Conservation (phyloP, 2,797 vertebrate genomes). For the Perodicticus potto region DNA sequence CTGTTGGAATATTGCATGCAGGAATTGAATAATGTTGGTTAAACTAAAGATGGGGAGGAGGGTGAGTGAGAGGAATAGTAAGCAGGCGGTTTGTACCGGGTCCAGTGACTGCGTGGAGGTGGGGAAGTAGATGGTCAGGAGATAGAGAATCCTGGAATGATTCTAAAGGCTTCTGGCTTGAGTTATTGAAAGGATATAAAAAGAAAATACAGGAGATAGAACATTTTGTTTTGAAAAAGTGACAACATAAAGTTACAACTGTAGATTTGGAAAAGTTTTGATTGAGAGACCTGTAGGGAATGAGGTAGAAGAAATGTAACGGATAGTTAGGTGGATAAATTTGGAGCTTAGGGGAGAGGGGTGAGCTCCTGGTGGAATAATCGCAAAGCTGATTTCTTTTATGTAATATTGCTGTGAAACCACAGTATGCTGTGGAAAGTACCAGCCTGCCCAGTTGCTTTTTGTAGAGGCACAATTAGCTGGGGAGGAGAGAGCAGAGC, state of each 20-base stretch:
- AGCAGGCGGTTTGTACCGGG: neutral
- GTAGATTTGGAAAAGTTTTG: neutral
- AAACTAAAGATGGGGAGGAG: neutral
- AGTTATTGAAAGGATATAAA: neutral
- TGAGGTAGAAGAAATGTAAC: neutral
- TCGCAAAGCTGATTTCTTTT: neutral
- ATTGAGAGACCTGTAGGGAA: neutral
- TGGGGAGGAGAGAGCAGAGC: neutral
- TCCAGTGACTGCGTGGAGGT: neutral
- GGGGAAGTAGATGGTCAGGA: neutral
- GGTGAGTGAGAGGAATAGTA: neutral
- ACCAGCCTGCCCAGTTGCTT: neutral
- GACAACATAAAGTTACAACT: neutral
- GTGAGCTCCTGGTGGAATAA: neutral
- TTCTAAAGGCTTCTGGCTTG: neutral
- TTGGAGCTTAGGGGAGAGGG: neutral
- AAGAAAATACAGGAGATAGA: neutral
- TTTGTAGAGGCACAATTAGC: neutral
- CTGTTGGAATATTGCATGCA: neutral
- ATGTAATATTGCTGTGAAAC: neutral
- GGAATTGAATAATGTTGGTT: neutral
- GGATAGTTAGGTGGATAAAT: neutral
- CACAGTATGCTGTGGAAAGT: neutral
- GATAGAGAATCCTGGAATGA: neutral
- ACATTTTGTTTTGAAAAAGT: neutral